Percentiles rank a stretch among this genome's conserved stretches.
phyloP scores from a whole-genome alignment of 2,888 invertebrate species.

The Helicoverpa assulta region DNA sequence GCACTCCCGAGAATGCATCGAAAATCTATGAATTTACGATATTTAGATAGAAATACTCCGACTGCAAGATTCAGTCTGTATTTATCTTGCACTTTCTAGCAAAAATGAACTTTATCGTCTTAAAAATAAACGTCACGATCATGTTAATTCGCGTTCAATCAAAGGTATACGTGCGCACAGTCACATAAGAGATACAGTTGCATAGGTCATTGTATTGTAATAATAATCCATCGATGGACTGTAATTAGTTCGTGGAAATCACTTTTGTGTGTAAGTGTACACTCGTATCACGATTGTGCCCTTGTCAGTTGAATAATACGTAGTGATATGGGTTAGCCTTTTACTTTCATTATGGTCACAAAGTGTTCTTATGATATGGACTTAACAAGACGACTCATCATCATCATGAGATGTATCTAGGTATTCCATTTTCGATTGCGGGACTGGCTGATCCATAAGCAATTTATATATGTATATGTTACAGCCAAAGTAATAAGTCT shows the following conservation, averaged over 20 bases:
- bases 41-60: constrained; percentile 20
- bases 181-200: constrained; percentile 17
- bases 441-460: too few relatives aligned
- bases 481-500: too few relatives aligned
- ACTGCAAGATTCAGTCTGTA: constrained; percentile 11
- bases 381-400: too few relatives aligned
- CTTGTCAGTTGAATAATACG: not conserved
- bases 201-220: constrained; percentile 14
- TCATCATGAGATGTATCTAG: too few relatives aligned
- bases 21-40: constrained; percentile 23
- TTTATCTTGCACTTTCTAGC: not conserved
- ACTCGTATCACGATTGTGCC: too few relatives aligned
- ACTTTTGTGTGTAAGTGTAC: constrained; percentile 12
- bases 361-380: too few relatives aligned
- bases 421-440: too few relatives aligned
- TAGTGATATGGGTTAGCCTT: not conserved
- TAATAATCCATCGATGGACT: constrained; percentile 6
- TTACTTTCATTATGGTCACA: not conserved
- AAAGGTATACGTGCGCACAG: constrained; percentile 27
- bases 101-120: constrained; percentile 1
- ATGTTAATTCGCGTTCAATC: constrained; percentile 1
- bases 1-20: constrained; percentile 23
- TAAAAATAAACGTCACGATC: constrained; percentile 11
- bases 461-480: too few relatives aligned
- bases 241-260: constrained; percentile 16